Percentiles rank a stretch among this genome's conserved stretches.
These are phyloP conservation scores for Tricholaema leucomelas DNA, from an alignment of 2,113 vertebrate genomes.

Conservation along the genomic window DNA sequence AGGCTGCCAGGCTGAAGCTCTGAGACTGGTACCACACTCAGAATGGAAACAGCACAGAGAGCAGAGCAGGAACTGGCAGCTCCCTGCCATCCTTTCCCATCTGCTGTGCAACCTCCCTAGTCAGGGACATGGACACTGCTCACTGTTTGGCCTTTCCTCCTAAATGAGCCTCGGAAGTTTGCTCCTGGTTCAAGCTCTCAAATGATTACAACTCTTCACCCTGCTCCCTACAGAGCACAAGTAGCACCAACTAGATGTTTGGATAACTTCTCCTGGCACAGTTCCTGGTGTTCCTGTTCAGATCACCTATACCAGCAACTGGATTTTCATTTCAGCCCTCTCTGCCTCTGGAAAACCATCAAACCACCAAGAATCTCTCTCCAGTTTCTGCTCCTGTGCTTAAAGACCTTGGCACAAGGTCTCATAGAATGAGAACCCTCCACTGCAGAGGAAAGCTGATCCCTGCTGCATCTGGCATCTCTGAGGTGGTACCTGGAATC, in stretches of 20 bases:
- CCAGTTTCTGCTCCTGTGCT: neutral
- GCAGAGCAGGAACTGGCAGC: neutral
- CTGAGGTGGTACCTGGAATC: too few relatives aligned
- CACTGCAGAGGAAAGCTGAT: too few relatives aligned
- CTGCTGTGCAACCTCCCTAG: neutral
- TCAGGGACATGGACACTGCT: neutral
- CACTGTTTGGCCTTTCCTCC: neutral
- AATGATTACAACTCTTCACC: neutral
- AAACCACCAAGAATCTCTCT: neutral
- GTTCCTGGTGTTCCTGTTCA: neutral
- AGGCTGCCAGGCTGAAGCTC: neutral
- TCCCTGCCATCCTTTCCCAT: neutral
- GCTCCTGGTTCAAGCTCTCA: neutral
- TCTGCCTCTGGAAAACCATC: neutral
- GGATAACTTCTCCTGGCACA: neutral
- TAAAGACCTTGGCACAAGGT: neutral
- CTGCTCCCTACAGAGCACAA: neutral
- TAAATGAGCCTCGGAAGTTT: neutral
- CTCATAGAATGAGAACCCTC: too few relatives aligned
- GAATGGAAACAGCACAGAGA: neutral
- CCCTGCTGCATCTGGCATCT: too few relatives aligned
- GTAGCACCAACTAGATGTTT: neutral
- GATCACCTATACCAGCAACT: neutral
- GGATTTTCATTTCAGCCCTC: neutral
- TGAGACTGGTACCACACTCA: neutral